Percentiles rank a stretch among this genome's conserved stretches.
phyloP scores from a whole-genome alignment of 2,797 vertebrate species.

The Muscicapa striata region DNA sequence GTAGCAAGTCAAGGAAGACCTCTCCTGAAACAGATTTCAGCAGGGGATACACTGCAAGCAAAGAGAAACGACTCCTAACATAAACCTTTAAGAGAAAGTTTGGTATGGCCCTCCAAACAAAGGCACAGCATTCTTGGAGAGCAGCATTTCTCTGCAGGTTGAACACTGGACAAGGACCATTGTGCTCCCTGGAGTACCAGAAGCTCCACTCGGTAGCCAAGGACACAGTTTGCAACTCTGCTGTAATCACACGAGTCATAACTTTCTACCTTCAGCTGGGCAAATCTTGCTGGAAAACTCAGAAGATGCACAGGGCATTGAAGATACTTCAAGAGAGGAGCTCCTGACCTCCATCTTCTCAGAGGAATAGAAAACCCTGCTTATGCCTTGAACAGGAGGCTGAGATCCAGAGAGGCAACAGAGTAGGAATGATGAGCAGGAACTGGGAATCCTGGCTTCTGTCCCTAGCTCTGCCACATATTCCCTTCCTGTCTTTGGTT shows the following conservation, averaged over 20 bases:
- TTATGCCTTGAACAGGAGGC: background rate
- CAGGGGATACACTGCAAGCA: background rate
- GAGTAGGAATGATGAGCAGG: background rate
- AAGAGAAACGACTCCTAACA: background rate
- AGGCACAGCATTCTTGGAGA: background rate
- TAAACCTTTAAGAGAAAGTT: background rate
- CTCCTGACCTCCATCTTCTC: background rate
- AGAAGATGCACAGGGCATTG: accelerated
- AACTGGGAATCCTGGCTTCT: background rate
- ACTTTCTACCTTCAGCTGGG: background rate
- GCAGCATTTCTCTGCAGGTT: background rate
- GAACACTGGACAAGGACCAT: accelerated
- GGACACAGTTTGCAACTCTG: background rate
- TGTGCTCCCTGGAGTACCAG: background rate
- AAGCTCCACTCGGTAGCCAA: accelerated
- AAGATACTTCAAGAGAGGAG: background rate
- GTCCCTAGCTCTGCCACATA: slow-evolving; percentile 23
- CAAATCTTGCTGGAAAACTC: background rate
- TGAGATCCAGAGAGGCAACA: background rate
- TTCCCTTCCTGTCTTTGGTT: slow-evolving; percentile 38
- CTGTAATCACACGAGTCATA: accelerated
- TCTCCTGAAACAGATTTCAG: accelerated
- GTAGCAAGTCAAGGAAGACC: background rate
- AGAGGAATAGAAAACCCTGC: background rate
- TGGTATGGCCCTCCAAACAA: background rate